Percentiles rank a stretch among this genome's conserved stretches.
Conservation (phyloP, 1,140 invertebrate species). For the Oppia nitens region DNA sequence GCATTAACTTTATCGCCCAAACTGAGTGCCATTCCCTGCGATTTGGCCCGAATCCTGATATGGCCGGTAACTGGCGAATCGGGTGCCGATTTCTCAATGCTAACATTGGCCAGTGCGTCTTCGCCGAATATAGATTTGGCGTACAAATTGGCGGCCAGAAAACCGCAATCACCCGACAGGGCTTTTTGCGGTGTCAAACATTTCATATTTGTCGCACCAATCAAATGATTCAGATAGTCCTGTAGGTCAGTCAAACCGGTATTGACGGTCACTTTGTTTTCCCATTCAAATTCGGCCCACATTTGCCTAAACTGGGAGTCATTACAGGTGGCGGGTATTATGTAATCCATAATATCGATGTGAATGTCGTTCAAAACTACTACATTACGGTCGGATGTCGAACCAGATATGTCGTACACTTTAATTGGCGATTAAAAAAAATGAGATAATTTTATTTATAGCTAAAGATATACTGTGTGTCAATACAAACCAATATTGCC, state of each 20-base stretch:
- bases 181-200: conserved; percentile 93
- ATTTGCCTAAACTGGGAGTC: conserved; percentile 93
- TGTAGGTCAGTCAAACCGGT: conserved; percentile 81
- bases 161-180: conserved; percentile 85
- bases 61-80: conserved; percentile 82
- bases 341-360: conserved; percentile 99
- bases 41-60: conserved; percentile 92
- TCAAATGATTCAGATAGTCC: conserved; percentile 78
- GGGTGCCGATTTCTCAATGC: conserved; percentile 76
- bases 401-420: conserved; percentile 89
- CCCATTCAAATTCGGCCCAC: conserved; percentile 99
- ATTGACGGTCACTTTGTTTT: conserved; percentile 97
- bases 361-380: conserved; percentile 98
- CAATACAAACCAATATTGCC: conserved; percentile 74
- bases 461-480: background rate
- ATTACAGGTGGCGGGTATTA: conserved; percentile 85
- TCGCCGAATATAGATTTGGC: conserved; percentile 98
- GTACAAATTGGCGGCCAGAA: conserved; percentile 98
- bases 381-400: conserved; percentile 82
- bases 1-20: conserved; percentile 90
- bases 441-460: conserved; percentile 1
- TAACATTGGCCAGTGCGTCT: conserved; percentile 93
- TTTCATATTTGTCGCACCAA: conserved; percentile 96
- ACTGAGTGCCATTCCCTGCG: conserved; percentile 94
- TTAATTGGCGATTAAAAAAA: conserved; percentile 21